phyloP scores from a whole-genome alignment of 2,888 invertebrate species.

The Tenodera sinensis region DNA sequence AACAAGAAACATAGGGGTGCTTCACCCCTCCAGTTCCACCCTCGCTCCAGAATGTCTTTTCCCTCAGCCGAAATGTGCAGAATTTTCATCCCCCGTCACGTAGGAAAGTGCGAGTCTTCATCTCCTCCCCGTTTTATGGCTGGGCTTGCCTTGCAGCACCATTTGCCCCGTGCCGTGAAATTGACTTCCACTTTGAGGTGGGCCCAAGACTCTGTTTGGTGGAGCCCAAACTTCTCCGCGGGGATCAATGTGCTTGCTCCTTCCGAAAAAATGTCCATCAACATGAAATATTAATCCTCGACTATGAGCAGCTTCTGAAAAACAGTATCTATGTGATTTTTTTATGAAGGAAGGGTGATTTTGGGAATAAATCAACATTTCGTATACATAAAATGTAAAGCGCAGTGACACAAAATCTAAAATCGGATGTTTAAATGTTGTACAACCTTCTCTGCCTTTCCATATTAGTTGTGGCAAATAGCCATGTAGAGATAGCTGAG shows the following conservation, averaged over 20 bases:
- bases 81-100: neutral
- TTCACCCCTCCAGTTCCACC: neutral
- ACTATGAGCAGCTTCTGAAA: no score
- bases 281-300: neutral
- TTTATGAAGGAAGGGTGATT: no score
- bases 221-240: neutral
- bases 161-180: neutral
- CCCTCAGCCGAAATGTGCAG: neutral
- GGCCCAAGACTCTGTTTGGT: neutral
- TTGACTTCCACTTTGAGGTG: neutral
- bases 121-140: neutral
- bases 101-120: neutral
- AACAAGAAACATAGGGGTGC: neutral
- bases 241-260: neutral
- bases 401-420: no score
- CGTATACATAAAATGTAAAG: no score
- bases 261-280: neutral
- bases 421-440: no score
- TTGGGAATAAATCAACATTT: no score
- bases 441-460: no score
- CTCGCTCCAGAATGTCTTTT: neutral
- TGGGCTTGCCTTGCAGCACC: neutral
- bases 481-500: no score
- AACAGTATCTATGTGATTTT: no score
- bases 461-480: no score